A percentile compares a stretch with the other conserved stretches of the same genome.
These are phyloP conservation scores for Crotalus horridus DNA, from an alignment of 2,113 vertebrate species.

Conservation along the genomic window DNA sequence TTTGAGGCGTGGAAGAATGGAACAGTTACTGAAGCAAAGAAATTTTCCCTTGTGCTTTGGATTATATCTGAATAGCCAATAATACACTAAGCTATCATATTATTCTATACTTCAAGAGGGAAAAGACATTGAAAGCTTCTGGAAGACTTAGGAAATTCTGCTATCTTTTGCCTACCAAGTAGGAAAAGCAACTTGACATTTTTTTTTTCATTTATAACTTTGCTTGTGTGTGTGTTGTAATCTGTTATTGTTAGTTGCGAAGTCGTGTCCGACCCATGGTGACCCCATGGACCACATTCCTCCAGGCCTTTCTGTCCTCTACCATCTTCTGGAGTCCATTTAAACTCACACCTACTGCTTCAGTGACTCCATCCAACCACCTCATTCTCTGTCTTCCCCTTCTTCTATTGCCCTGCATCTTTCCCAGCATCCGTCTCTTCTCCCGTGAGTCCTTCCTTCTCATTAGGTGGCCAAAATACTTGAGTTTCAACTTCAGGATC, in stretches of 20 bases:
- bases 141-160: conserved; percentile 2
- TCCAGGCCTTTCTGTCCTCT: too few relatives aligned
- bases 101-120: neutral
- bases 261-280: too few relatives aligned
- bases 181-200: conserved; percentile 25
- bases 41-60: neutral
- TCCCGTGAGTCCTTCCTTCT: too few relatives aligned
- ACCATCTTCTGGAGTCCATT: too few relatives aligned
- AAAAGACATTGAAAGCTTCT: neutral
- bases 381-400: too few relatives aligned
- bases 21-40: neutral
- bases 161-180: neutral
- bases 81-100: conserved; percentile 9
- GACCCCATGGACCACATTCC: too few relatives aligned
- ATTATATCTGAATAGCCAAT: conserved; percentile 20
- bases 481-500: too few relatives aligned
- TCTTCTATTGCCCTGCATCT: too few relatives aligned
- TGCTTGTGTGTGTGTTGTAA: neutral
- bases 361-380: too few relatives aligned
- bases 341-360: too few relatives aligned
- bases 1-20: neutral
- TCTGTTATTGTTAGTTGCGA: neutral
- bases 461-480: too few relatives aligned
- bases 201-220: conserved; percentile 12
- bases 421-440: too few relatives aligned